These are phyloP conservation scores for Solenopsis fugax DNA, from an alignment of 1,140 invertebrate genomes.

Conservation along the genomic window DNA sequence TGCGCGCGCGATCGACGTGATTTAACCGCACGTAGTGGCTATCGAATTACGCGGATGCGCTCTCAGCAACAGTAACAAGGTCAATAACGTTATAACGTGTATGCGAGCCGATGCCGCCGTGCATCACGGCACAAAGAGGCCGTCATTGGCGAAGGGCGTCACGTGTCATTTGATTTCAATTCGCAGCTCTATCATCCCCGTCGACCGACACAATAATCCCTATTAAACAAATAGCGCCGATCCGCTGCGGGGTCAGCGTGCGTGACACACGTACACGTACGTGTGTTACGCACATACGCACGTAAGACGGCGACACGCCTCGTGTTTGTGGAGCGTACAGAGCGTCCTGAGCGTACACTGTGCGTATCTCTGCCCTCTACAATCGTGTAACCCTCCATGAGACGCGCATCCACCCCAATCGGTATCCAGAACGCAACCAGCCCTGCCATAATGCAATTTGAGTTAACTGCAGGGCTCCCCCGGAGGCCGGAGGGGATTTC, in stretches of 20 bases:
- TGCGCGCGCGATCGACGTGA: not conserved
- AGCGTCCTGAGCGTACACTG: too few species aligned
- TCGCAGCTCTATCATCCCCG: slow-evolving; percentile 66
- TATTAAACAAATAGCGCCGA: slow-evolving; percentile 83
- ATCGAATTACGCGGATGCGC: slow-evolving; percentile 37
- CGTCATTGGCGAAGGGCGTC: slow-evolving; percentile 73
- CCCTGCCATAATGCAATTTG: slow-evolving; percentile 82
- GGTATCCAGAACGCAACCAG: slow-evolving; percentile 71
- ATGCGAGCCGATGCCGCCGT: not conserved
- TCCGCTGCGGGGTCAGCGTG: slow-evolving; percentile 39
- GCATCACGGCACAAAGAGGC: slow-evolving; percentile 61
- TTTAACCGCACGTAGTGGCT: not conserved
- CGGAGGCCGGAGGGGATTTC: slow-evolving; percentile 37
- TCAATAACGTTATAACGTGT: slow-evolving; percentile 29
- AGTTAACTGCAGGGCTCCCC: slow-evolving; percentile 82
- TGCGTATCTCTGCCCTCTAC: not conserved
- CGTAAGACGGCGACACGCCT: slow-evolving; percentile 52
- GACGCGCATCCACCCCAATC: slow-evolving; percentile 74
- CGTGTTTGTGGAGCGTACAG: slow-evolving; percentile 61
- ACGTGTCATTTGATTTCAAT: slow-evolving; percentile 83
- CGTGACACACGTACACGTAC: slow-evolving; percentile 17
- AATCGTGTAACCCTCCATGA: slow-evolving; percentile 18
- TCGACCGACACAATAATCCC: slow-evolving; percentile 79
- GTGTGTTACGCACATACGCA: too few species aligned
- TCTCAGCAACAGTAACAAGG: slow-evolving; percentile 42